phyloP scores from a whole-genome alignment of 2,888 invertebrate species.

The Xestia sexstrigata region DNA sequence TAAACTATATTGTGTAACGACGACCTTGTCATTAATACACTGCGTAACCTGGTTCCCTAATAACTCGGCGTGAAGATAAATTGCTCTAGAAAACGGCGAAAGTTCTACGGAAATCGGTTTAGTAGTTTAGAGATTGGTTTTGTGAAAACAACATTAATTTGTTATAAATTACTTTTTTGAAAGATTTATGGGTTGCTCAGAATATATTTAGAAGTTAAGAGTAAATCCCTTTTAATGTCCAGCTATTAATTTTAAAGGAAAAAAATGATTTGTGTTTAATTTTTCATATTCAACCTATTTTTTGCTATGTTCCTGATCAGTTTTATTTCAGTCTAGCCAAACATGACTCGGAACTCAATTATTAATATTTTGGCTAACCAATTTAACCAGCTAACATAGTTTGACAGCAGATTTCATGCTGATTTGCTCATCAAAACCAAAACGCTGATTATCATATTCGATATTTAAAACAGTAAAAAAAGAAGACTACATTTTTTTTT shows the following conservation, averaged over 20 bases:
- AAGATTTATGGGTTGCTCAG: not conserved
- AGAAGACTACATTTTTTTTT: not conserved
- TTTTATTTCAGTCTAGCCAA: not conserved
- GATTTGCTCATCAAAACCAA: not conserved
- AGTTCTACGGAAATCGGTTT: slow-evolving; percentile 49
- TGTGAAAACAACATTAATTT: not conserved
- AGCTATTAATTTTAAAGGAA: not conserved
- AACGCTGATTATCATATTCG: not conserved
- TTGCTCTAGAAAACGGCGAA: slow-evolving; percentile 51
- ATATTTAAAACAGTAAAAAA: not conserved
- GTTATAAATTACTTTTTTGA: not conserved
- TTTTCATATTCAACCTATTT: not conserved
- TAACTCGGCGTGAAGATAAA: slow-evolving; percentile 49
- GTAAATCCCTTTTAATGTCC: not conserved
- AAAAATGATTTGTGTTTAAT: not conserved
- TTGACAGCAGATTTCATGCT: not conserved
- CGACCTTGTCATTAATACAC: slow-evolving; percentile 45
- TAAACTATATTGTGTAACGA: slow-evolving; percentile 18
- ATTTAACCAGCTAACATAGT: not conserved
- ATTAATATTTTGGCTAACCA: slow-evolving; percentile 8
- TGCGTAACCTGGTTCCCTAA: slow-evolving; percentile 45
- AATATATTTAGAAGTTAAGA: not conserved
- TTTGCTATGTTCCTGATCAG: not conserved
- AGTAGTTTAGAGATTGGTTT: slow-evolving; percentile 39
- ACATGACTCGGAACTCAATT: not conserved